Evolutionary conservation across 2,797 vertebrate genomes (phyloP).

Genomic region (Neomorphus geoffroyi): DNA sequence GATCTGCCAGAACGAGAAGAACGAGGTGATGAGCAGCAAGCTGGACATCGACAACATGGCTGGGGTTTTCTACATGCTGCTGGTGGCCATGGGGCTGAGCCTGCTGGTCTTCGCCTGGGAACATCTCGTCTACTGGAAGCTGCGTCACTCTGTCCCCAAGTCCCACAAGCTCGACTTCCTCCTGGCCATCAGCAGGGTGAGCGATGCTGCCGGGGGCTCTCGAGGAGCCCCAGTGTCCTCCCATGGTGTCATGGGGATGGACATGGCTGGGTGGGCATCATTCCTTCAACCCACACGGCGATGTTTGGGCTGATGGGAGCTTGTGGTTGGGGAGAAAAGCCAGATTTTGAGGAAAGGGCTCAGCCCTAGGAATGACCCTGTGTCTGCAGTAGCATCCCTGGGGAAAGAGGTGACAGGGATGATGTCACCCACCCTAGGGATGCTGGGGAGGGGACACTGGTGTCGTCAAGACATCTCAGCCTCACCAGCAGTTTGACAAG

Average conservation of each 20-base stretch:
- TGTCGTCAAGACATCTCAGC: not conserved
- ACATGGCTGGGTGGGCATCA: not conserved
- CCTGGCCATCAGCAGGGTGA: conserved; percentile 95
- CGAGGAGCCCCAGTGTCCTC: fast-evolving
- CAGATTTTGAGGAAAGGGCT: not conserved
- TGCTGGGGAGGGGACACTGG: not conserved
- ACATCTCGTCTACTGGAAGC: conserved; percentile 96
- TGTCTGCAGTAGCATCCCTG: fast-evolving
- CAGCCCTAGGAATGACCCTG: not conserved
- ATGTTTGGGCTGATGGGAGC: not conserved
- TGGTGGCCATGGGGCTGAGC: conserved; percentile 98
- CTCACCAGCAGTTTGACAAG: not conserved
- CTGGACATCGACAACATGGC: conserved; percentile 99
- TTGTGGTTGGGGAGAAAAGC: not conserved
- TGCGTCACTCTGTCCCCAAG: conserved; percentile 88
- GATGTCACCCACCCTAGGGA: not conserved
- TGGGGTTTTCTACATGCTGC: conserved; percentile 98
- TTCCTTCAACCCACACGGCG: fast-evolving
- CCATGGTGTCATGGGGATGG: fast-evolving
- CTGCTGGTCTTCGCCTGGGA: conserved; percentile 98
- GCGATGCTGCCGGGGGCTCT: not conserved
- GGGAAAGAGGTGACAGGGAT: not conserved
- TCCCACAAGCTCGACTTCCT: conserved; percentile 89
- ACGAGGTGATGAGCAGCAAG: conserved; percentile 98
- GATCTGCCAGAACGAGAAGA: conserved; percentile 99